phyloP scores from a whole-genome alignment of 2,113 vertebrate species.

The Catharus minimus region DNA sequence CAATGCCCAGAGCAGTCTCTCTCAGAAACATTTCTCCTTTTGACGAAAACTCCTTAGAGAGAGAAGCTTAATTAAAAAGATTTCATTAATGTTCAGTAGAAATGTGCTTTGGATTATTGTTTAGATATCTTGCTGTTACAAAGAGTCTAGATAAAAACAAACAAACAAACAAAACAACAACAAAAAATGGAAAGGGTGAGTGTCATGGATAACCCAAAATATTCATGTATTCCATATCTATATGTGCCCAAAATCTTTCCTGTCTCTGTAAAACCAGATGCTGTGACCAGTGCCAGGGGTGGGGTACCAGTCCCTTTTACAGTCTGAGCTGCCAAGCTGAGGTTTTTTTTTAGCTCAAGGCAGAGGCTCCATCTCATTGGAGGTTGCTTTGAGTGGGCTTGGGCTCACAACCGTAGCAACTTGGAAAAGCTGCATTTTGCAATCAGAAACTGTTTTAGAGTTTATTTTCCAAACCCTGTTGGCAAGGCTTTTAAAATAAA shows the following conservation, averaged over 20 bases:
- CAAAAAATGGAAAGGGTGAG: neutral
- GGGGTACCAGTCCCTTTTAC: neutral
- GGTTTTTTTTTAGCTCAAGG: neutral
- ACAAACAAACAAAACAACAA: neutral
- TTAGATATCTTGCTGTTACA: neutral
- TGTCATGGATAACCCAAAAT: too few species aligned
- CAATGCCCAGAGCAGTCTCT: neutral
- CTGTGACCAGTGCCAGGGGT: neutral
- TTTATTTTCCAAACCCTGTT: neutral
- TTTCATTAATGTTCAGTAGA: neutral
- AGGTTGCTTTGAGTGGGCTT: neutral
- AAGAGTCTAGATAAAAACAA: neutral
- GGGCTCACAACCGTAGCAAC: neutral
- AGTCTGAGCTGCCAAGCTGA: neutral
- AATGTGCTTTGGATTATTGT: neutral
- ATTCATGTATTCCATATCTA: neutral
- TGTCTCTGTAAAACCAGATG: neutral
- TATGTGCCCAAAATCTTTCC: neutral
- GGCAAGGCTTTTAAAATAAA: too few species aligned
- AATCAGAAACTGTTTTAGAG: neutral
- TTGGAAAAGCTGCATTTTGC: neutral
- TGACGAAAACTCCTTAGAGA: neutral
- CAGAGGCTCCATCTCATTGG: accelerated
- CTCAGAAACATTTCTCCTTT: neutral
- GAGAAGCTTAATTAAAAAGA: neutral